Conservation (phyloP, 2,113 vertebrate species). For the Leptocoma aspasia region DNA sequence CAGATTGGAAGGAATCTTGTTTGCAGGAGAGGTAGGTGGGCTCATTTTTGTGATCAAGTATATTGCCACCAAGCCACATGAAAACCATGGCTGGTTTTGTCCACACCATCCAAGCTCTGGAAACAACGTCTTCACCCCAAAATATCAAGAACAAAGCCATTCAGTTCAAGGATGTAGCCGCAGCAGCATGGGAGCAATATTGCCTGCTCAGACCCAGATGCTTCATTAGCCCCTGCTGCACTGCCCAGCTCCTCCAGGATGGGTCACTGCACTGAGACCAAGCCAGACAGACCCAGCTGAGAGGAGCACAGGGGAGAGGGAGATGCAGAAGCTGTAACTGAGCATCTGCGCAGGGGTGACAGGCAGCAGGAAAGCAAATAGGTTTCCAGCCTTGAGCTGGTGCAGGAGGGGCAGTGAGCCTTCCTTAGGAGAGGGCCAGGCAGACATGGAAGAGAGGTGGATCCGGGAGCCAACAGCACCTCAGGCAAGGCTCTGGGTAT, state of each 20-base stretch:
- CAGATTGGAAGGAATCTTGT: not conserved
- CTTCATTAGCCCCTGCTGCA: not conserved
- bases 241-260: not conserved
- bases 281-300: not conserved
- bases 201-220: not conserved
- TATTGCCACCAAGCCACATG: not conserved
- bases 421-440: not conserved
- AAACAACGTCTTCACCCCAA: not conserved
- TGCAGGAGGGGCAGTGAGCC: not conserved
- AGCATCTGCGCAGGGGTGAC: not conserved
- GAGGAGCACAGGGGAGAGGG: not conserved
- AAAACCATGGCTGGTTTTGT: not conserved
- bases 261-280: not conserved
- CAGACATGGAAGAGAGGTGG: rapidly evolving
- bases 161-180: not conserved
- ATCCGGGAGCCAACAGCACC: rapidly evolving
- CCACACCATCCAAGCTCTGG: not conserved
- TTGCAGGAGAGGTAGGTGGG: not conserved
- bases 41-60: not conserved
- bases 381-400: not conserved
- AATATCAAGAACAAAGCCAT: not conserved
- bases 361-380: not conserved
- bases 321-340: not conserved
- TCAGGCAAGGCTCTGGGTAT: not conserved
- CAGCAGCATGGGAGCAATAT: not conserved